Evolutionary conservation across 2,888 invertebrate species (phyloP).

Genomic region (Coleophora deauratella): DNA sequence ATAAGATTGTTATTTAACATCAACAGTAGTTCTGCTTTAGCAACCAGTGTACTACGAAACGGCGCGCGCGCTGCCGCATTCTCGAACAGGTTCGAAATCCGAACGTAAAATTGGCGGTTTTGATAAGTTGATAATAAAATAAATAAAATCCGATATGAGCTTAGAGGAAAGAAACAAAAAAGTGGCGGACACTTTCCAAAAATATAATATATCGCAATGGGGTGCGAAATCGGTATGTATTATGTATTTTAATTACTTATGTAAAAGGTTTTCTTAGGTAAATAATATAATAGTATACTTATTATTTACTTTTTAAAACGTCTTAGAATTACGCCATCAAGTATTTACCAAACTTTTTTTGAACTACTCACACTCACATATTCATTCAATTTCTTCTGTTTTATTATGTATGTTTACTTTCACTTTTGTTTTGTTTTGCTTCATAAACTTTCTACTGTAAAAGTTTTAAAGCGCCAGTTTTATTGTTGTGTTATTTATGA

Average conservation of each 20-base stretch:
- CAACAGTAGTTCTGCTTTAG: constrained; percentile 11
- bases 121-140: constrained; percentile 5
- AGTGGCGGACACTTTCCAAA: constrained; percentile 59
- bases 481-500: too few relatives aligned
- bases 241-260: background rate
- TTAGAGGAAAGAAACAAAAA: constrained; percentile 60
- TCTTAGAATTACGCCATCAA: too few relatives aligned
- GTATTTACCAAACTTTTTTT: too few relatives aligned
- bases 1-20: background rate
- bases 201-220: constrained; percentile 61
- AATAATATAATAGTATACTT: too few relatives aligned
- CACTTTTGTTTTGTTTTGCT: background rate
- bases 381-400: too few relatives aligned
- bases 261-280: too few relatives aligned
- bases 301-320: too few relatives aligned
- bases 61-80: constrained; percentile 47
- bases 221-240: constrained; percentile 18
- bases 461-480: background rate
- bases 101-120: constrained; percentile 47
- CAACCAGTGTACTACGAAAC: constrained; percentile 40
- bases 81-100: constrained; percentile 26
- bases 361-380: too few relatives aligned
- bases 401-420: too few relatives aligned
- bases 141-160: constrained; percentile 39
- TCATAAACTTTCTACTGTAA: background rate